Conservation (phyloP, 2,797 vertebrate species). For the Pagetopsis macropterus region DNA sequence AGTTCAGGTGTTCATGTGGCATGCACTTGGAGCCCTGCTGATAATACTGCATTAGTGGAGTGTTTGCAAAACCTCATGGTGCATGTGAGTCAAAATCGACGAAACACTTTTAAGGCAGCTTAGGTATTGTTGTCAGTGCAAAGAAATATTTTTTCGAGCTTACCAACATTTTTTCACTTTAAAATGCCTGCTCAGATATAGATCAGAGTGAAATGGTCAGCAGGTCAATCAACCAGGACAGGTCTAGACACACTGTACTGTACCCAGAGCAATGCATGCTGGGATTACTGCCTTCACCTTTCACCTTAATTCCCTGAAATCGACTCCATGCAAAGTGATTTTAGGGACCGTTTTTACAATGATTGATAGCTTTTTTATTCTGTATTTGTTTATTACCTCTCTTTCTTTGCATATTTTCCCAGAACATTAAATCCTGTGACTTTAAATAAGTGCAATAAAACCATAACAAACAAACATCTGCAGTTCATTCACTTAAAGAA, state of each 20-base stretch:
- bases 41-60: slow-evolving; percentile 5
- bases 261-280: slow-evolving; percentile 38
- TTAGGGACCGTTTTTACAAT: neutral
- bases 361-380: neutral
- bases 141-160: slow-evolving; percentile 6
- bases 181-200: slow-evolving; percentile 25
- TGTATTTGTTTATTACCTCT: neutral
- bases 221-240: slow-evolving; percentile 51
- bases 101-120: neutral
- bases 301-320: slow-evolving; percentile 32
- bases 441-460: too few relatives aligned
- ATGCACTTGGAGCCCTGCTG: slow-evolving; percentile 39
- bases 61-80: slow-evolving; percentile 11
- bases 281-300: slow-evolving; percentile 47
- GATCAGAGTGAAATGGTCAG: slow-evolving; percentile 44
- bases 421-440: too few relatives aligned
- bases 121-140: neutral
- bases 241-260: slow-evolving; percentile 51
- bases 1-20: slow-evolving; percentile 35
- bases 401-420: neutral
- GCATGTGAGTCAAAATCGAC: neutral
- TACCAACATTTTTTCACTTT: slow-evolving; percentile 39
- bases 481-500: too few relatives aligned
- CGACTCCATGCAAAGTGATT: neutral
- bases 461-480: too few relatives aligned